Conservation (phyloP, 2,888 invertebrate species). For the Gnatocerus cornutus region DNA sequence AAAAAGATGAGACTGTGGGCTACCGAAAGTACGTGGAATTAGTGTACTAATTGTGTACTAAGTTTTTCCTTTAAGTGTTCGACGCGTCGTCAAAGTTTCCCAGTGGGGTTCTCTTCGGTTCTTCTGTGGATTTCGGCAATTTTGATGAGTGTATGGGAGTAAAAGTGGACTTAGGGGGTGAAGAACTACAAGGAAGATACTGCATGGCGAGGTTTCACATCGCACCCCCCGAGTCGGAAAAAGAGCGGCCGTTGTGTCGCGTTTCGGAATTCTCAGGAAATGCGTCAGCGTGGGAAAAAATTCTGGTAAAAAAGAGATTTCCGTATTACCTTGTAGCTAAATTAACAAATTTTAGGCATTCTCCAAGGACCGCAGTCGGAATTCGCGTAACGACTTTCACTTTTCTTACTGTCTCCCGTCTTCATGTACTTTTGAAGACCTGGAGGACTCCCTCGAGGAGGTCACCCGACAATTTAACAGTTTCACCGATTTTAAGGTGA, state of each 20-base stretch:
- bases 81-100: constrained; percentile 82
- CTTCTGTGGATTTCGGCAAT: constrained; percentile 80
- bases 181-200: constrained; percentile 75
- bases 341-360: constrained; percentile 47
- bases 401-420: constrained; percentile 78
- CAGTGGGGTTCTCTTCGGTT: constrained; percentile 78
- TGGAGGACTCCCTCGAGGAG: constrained; percentile 65
- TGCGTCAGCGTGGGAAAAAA: constrained; percentile 57
- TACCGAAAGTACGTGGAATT: constrained; percentile 61
- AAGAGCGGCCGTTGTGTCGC: constrained; percentile 4
- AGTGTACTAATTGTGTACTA: background rate
- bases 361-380: constrained; percentile 45
- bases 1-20: constrained; percentile 61
- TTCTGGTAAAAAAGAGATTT: constrained; percentile 53
- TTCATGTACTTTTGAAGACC: constrained; percentile 73
- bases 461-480: constrained; percentile 51
- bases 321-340: too few relatives aligned
- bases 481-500: constrained; percentile 49
- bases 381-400: constrained; percentile 66
- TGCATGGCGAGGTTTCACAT: constrained; percentile 76
- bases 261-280: constrained; percentile 50
- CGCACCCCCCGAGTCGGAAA: constrained; percentile 54
- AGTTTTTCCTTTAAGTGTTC: constrained; percentile 74
- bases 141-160: constrained; percentile 79
- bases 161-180: constrained; percentile 52